Evolutionary conservation across 2,113 vertebrate species (phyloP).

Genomic region (Xenus cinereus): DNA sequence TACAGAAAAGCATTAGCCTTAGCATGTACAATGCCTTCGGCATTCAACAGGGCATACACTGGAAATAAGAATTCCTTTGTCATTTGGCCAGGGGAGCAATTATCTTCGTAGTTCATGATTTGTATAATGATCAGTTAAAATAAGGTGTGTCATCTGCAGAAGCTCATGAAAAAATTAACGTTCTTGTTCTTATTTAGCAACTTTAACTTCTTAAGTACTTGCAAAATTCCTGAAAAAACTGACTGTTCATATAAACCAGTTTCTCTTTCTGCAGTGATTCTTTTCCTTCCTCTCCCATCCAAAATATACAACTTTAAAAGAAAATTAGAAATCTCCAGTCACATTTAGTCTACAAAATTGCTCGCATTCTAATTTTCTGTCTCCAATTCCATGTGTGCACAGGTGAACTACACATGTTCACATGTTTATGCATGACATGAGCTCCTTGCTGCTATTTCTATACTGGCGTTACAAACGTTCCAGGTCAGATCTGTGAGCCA

Average conservation of each 20-base stretch:
- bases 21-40: slow-evolving; percentile 60
- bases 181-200: slow-evolving; percentile 14
- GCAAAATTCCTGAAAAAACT: background rate
- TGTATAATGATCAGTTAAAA: slow-evolving; percentile 63
- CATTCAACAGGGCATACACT: slow-evolving; percentile 38
- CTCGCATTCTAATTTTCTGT: background rate
- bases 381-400: background rate
- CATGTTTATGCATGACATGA: background rate
- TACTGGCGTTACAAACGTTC: background rate
- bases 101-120: slow-evolving; percentile 34
- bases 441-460: background rate
- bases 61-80: slow-evolving; percentile 63
- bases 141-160: slow-evolving; percentile 14
- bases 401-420: background rate
- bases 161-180: background rate
- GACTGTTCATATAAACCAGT: background rate
- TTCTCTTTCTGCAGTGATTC: background rate
- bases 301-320: background rate
- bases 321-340: background rate
- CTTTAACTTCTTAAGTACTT: background rate
- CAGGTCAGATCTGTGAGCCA: background rate
- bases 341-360: background rate
- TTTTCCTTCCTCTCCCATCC: background rate
- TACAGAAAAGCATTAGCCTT: slow-evolving; percentile 46
- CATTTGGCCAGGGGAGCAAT: slow-evolving; percentile 59